Conservation (phyloP, 2,888 invertebrate genomes). For the Chaitophorus viminalis region DNA sequence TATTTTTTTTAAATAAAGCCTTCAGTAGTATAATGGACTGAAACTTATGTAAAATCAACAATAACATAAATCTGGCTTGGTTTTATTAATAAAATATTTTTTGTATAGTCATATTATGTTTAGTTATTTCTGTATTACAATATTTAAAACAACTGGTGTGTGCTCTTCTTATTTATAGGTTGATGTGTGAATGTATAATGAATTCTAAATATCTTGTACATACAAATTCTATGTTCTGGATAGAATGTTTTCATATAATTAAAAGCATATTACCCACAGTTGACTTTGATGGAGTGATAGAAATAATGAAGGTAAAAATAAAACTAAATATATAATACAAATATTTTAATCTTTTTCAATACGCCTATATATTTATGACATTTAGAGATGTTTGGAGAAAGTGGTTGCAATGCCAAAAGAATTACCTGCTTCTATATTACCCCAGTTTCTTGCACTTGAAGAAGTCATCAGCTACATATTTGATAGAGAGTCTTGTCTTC, state of each 20-base stretch:
- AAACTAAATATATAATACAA: slow-evolving; percentile 12
- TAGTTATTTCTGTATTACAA: background rate
- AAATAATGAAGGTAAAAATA: slow-evolving; percentile 83
- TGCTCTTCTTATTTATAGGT: slow-evolving; percentile 71
- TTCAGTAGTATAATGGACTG: too few relatives aligned
- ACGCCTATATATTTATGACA: slow-evolving; percentile 62
- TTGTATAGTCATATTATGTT: background rate
- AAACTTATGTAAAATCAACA: background rate
- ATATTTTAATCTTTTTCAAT: background rate
- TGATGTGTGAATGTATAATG: slow-evolving; percentile 88
- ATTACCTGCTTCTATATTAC: slow-evolving; percentile 82
- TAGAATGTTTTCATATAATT: slow-evolving; percentile 85
- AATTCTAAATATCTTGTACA: slow-evolving; percentile 84
- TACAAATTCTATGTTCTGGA: slow-evolving; percentile 88
- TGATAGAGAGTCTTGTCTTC: slow-evolving; percentile 88
- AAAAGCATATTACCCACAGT: slow-evolving; percentile 88
- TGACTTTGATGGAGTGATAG: slow-evolving; percentile 93
- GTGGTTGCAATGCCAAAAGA: slow-evolving; percentile 82
- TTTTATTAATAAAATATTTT: background rate
- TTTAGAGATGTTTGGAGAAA: slow-evolving; percentile 86
- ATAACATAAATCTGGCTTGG: background rate
- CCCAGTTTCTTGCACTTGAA: slow-evolving; percentile 83
- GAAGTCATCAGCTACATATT: slow-evolving; percentile 88
- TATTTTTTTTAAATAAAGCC: background rate
- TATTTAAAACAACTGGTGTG: background rate